These are phyloP conservation scores for Discoglossus pictus DNA, from an alignment of 2,797 vertebrate species.

Conservation along the genomic window DNA sequence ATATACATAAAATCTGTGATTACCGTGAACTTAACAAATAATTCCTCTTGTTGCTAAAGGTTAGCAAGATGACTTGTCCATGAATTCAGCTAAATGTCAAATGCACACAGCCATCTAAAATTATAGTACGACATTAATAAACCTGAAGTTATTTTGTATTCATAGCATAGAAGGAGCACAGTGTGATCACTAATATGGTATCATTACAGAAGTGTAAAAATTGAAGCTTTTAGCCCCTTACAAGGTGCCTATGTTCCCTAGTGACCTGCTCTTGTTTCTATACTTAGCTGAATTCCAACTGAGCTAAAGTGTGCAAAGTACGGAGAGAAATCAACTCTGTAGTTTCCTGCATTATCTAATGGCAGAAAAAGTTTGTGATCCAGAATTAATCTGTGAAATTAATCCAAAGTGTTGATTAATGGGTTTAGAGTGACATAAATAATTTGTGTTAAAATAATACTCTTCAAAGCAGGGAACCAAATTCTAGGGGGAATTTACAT, in stretches of 20 bases:
- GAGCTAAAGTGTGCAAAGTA: slow-evolving; percentile 56
- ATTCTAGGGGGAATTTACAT: too few species aligned
- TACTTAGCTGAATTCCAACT: slow-evolving; percentile 58
- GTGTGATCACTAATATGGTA: slow-evolving; percentile 31
- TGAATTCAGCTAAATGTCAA: slow-evolving; percentile 43
- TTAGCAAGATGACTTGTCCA: slow-evolving; percentile 37
- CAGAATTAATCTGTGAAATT: too few species aligned
- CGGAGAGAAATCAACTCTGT: slow-evolving; percentile 55
- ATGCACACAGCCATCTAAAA: slow-evolving; percentile 36
- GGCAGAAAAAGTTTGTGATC: too few species aligned
- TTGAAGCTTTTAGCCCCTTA: slow-evolving; percentile 55
- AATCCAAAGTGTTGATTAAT: too few species aligned
- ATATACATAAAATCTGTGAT: too few species aligned
- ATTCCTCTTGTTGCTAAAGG: slow-evolving; percentile 33
- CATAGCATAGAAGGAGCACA: slow-evolving; percentile 33
- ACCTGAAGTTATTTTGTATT: slow-evolving; percentile 23
- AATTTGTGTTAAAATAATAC: too few species aligned
- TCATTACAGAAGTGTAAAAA: slow-evolving; percentile 44
- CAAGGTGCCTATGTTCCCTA: slow-evolving; percentile 52
- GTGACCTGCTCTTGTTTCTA: slow-evolving; percentile 61
- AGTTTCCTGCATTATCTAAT: slow-evolving; percentile 35
- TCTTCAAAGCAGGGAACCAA: too few species aligned
- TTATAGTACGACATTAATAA: slow-evolving; percentile 24
- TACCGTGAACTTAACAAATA: slow-evolving; percentile 5
- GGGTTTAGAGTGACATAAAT: too few species aligned